Percentiles rank a stretch among this genome's conserved stretches.
Conservation (phyloP, 2,797 vertebrate genomes). For the Manis javanica region DNA sequence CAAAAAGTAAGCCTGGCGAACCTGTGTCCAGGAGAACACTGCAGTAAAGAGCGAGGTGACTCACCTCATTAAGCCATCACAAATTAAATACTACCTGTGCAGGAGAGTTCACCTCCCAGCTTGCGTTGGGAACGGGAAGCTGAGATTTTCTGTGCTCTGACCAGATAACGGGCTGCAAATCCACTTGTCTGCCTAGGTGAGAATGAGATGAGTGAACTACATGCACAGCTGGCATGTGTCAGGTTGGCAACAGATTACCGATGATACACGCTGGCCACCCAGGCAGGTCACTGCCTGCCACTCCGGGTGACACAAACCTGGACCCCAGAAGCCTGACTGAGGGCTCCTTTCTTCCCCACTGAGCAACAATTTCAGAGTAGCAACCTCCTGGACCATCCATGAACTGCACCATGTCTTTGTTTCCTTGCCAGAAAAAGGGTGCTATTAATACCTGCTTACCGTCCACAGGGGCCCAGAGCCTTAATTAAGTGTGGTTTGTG, state of each 20-base stretch:
- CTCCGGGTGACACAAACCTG: neutral
- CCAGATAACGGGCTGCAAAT: conserved; percentile 60
- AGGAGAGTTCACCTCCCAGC: conserved; percentile 44
- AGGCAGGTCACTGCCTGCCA: neutral
- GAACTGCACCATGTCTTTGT: neutral
- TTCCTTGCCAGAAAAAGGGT: neutral
- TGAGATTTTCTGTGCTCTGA: neutral
- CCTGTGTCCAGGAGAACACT: neutral
- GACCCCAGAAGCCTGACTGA: neutral
- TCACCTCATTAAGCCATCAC: conserved; percentile 73
- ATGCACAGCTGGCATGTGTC: neutral
- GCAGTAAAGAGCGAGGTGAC: conserved; percentile 69
- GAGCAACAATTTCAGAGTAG: conserved; percentile 35
- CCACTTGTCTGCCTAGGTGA: neutral
- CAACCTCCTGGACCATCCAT: neutral
- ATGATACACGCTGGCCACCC: neutral
- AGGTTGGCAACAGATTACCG: conserved; percentile 42
- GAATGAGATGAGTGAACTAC: neutral
- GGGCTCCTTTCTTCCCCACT: conserved; percentile 4
- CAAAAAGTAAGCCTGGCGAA: neutral
- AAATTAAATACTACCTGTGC: conserved; percentile 76
- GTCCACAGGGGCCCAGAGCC: neutral
- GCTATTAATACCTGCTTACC: conserved; percentile 36
- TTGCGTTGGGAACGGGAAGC: conserved; percentile 55
- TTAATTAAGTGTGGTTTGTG: conserved; percentile 57